These are phyloP conservation scores for Ascidia mentula DNA, from an alignment of 23 tunicate species.

Conservation along the genomic window DNA sequence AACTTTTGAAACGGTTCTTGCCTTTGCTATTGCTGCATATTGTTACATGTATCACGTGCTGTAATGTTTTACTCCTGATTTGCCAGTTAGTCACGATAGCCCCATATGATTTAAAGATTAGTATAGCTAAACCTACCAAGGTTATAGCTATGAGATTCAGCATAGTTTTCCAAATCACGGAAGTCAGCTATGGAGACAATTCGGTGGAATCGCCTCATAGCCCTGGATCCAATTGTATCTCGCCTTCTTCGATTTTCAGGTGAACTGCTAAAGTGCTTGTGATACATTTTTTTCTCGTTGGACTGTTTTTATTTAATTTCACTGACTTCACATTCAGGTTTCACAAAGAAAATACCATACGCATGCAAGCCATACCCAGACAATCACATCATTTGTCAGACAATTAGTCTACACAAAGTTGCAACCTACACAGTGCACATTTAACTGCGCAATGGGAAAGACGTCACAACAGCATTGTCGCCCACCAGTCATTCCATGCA, in stretches of 20 bases:
- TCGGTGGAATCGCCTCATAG: constrained; percentile 18
- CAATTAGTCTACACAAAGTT: background rate
- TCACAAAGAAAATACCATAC: too few relatives aligned
- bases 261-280: background rate
- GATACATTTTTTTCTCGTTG: background rate
- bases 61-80: too few relatives aligned
- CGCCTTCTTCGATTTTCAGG: constrained; percentile 8
- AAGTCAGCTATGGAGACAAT: constrained; percentile 39
- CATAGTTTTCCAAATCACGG: constrained; percentile 34
- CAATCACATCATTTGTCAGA: background rate
- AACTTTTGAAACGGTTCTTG: too few relatives aligned
- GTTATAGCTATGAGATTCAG: background rate
- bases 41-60: background rate
- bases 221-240: constrained; percentile 20
- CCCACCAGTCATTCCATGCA: constrained; percentile 6
- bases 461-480: constrained; percentile 5
- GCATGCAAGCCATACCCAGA: too few relatives aligned
- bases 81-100: background rate
- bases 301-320: background rate
- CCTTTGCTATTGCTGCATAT: background rate
- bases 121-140: constrained; percentile 5
- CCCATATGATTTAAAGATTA: too few relatives aligned
- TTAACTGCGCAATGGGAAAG: background rate
- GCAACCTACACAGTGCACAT: background rate
- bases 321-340: too few relatives aligned